Conservation (phyloP, 2,888 invertebrate genomes). For the Tricholauxania praeusta region DNA sequence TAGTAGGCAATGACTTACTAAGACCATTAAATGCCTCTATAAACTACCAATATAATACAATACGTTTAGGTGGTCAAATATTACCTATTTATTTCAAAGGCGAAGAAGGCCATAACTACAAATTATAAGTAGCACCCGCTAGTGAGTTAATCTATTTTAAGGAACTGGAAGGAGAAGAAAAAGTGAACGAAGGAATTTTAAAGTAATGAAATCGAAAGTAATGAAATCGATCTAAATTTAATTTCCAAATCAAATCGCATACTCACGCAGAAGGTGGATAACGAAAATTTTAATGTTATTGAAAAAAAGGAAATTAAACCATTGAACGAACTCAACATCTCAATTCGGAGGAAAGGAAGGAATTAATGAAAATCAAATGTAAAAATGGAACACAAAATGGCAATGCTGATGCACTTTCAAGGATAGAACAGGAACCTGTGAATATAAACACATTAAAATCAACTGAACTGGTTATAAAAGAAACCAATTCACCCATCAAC, state of each 20-base stretch:
- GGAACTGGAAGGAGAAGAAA: too few relatives aligned
- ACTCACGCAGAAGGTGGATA: slow-evolving; percentile 19
- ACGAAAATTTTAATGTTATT: slow-evolving; percentile 19
- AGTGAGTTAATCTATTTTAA: neutral
- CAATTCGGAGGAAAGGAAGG: slow-evolving; percentile 25
- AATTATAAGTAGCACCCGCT: slow-evolving; percentile 16
- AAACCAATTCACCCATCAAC: slow-evolving; percentile 21
- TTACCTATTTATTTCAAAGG: slow-evolving; percentile 27
- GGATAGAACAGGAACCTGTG: slow-evolving; percentile 29
- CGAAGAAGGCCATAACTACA: slow-evolving; percentile 13
- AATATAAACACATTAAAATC: slow-evolving; percentile 26
- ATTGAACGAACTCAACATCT: slow-evolving; percentile 33
- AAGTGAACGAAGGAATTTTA: neutral
- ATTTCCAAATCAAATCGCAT: too few relatives aligned
- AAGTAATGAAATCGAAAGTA: neutral
- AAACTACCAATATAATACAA: slow-evolving; percentile 29
- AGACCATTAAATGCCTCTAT: slow-evolving; percentile 26
- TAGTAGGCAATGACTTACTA: slow-evolving; percentile 39
- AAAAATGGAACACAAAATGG: slow-evolving; percentile 30
- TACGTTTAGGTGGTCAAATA: slow-evolving; percentile 12
- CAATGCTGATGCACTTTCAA: slow-evolving; percentile 38
- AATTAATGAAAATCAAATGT: slow-evolving; percentile 31
- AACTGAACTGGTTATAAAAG: slow-evolving; percentile 17
- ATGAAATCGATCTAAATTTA: neutral
- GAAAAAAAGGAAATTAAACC: neutral